phyloP scores from a whole-genome alignment of 2,113 vertebrate species.

The Trematocara macrostoma region DNA sequence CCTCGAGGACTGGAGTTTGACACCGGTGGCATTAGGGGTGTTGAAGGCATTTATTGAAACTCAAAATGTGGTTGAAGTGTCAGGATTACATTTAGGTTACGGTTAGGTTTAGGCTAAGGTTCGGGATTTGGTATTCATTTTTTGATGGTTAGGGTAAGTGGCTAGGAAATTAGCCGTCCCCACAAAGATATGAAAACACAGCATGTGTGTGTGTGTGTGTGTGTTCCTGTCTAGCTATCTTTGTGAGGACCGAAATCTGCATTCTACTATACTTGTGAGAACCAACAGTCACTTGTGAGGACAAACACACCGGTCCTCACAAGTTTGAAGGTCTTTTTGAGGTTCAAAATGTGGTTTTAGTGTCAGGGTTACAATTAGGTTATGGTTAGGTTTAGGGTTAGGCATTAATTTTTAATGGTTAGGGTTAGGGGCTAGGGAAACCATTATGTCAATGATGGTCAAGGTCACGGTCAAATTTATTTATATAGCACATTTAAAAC shows the following conservation, averaged over 20 bases:
- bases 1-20: neutral
- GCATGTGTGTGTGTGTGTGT: too few relatives aligned
- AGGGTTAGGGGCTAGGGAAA: neutral
- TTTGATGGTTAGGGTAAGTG: neutral
- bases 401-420: neutral
- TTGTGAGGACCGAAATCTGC: neutral
- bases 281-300: neutral
- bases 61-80: neutral
- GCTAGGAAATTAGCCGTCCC: neutral
- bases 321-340: too few relatives aligned
- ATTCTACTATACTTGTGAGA: neutral
- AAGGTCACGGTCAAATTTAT: neutral
- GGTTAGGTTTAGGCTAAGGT: neutral
- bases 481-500: too few relatives aligned
- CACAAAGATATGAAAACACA: neutral
- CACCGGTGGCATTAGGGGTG: rapidly evolving
- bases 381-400: neutral
- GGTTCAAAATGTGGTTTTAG: too few relatives aligned
- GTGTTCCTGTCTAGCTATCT: neutral
- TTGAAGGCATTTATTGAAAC: rapidly evolving
- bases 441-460: neutral
- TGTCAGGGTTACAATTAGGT: neutral
- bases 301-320: neutral
- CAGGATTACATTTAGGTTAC: rapidly evolving
- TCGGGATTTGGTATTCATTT: neutral